phyloP scores from a whole-genome alignment of 2,888 invertebrate genomes.

The Penaeus monodon region DNA sequence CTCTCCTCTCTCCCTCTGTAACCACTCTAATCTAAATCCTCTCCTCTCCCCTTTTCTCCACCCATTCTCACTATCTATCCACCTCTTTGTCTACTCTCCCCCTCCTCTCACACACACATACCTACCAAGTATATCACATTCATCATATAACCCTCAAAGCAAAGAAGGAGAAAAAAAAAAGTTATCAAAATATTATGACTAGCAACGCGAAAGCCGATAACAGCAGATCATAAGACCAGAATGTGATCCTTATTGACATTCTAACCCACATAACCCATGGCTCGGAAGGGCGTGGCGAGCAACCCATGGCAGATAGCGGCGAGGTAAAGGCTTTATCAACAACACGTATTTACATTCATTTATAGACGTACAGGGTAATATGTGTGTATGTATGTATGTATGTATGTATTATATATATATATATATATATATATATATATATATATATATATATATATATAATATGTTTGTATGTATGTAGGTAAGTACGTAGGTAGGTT shows the following conservation, averaged over 20 bases:
- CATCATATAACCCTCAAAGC: no score
- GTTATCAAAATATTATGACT: neutral
- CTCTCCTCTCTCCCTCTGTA: neutral
- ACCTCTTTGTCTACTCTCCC: neutral
- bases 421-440: conserved; percentile 16
- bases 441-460: neutral
- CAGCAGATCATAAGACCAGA: no score
- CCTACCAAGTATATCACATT: no score
- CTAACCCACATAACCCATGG: no score
- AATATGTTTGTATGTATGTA: neutral
- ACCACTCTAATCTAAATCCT: neutral
- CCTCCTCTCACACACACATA: neutral
- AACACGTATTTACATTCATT: no score
- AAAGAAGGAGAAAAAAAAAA: no score
- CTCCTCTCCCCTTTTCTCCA: neutral
- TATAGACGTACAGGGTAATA: no score
- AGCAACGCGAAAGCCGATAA: neutral
- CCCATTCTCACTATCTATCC: neutral
- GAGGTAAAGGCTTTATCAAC: no score
- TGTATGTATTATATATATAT: neutral
- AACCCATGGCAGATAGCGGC: no score
- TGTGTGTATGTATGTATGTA: neutral
- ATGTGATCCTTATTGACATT: no score
- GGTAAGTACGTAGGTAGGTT: neutral
- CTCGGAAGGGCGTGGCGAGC: no score